Base-by-base conservation (phyloP, 2,797 vertebrate species). In the Molossus alvarezi region DNA sequence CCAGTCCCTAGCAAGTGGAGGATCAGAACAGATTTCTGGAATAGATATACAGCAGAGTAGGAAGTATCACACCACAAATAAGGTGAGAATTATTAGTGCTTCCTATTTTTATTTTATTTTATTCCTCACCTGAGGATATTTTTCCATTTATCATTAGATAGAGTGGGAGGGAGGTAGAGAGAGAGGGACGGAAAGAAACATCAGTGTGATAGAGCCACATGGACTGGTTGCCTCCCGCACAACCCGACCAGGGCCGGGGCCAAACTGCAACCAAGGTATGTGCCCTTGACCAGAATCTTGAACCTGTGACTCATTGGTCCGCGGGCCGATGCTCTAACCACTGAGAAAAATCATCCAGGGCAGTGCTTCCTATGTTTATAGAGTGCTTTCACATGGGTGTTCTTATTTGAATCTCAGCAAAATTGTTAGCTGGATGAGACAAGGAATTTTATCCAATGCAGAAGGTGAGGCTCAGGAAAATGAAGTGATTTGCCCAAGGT, bases 61-160 rank as follows among this genome's bases (percentile, higher is more conserved):
- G 95, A 98, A 95, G 0, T 97, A 99, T 96, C 98, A 99, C 97
- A 94, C 65, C 80, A 97, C 98, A 64, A 95, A 96, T 88, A 98
- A 99, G 99, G 99, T 99, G 98, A 98, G 98, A 95, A 76, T 84
- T 96, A 6, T 77, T 95, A 91, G 11, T 95, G 3, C 33, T 94
- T 91, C 73, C 72, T 72, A 0, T 69, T 69, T 80, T 69, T 92
- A n/a, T 45, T 45, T 45, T 33, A 33, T 33, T 33, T 45, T 45
- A 45, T 45, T 45, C 41, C 41, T 45, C 41, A 45, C 41, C 41
- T 6, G 41, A 45, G 41, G 41, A 45, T 45, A 45, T 45, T 45
- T 45, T 45, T 45, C 41, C 41, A 45, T 45, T 45, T 45, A 45
- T 45, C 41, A 45, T 45, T 45, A 45, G 41, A 45, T 45, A 45